phyloP scores from a whole-genome alignment of 2,888 invertebrate genomes.

The Cylindroiulus punctatus region DNA sequence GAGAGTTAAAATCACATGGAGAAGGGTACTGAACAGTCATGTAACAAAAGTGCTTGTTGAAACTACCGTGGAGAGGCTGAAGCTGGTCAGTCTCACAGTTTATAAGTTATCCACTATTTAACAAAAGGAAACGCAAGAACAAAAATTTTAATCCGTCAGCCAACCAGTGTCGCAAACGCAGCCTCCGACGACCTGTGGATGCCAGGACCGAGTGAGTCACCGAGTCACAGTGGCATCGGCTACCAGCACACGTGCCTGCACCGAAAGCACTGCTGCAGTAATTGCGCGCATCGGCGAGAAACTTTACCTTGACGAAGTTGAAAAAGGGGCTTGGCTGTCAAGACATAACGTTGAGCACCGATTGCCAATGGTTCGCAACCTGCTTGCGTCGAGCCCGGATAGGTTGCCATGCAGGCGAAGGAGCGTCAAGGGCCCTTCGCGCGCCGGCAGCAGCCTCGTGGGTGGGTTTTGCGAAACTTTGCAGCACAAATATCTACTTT shows the following conservation, averaged over 20 bases:
- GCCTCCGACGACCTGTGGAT: background rate
- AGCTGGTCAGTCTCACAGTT: background rate
- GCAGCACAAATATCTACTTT: background rate
- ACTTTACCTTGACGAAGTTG: background rate
- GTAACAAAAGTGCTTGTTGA: constrained; percentile 8
- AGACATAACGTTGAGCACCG: background rate
- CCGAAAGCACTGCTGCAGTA: background rate
- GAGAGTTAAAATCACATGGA: constrained; percentile 23
- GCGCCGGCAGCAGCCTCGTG: background rate
- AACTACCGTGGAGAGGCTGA: background rate
- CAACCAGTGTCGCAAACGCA: background rate
- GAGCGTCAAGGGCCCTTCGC: background rate
- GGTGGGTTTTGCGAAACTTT: background rate
- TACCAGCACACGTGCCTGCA: background rate
- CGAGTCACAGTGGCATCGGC: background rate
- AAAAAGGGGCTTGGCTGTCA: background rate
- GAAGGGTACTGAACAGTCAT: constrained; percentile 10
- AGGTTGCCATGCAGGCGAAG: background rate
- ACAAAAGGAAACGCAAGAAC: background rate
- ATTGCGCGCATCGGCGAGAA: background rate
- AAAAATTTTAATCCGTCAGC: background rate
- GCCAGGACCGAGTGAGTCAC: background rate
- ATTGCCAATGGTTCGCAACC: background rate
- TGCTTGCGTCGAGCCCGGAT: background rate
- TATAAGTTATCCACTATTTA: constrained; percentile 19